Base-by-base conservation (phyloP, 2,888 invertebrate genomes). In the Ormyrus thymus region DNA sequence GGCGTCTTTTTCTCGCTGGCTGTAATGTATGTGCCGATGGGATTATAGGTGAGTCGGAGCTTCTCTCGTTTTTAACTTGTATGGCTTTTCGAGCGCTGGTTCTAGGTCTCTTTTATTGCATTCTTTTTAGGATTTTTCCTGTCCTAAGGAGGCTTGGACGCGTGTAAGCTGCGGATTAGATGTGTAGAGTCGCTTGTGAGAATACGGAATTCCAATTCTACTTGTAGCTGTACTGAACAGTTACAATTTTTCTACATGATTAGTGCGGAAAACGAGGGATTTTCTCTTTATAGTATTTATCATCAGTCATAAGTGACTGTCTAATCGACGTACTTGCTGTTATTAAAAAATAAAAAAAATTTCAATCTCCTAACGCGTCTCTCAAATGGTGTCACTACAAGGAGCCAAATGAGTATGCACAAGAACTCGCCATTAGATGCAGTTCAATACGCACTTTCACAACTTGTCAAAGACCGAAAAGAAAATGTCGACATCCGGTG, bases 1-100 rank as follows among this genome's bases (percentile, higher is more conserved):
- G 59, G 74, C 70, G 59, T 76, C 43, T 79, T 75, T 29, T 79
- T 70, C 50, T 64, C 50, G 59, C 45, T 75, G 61, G 55, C 43
- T 64, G 15, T 51, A 6, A 56, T 65, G 29, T 29, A 29, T 1
- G 10, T 11, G 50, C 15, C 29, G 29, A 29, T 29, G 45, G 50
- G 7, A 50, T 70, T 59, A 13, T 70, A 48, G 5, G 8, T 66
- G 7, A 29, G 10, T 15, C 0, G 29, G 66, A 29, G 29, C 4
- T 29, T 29, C 46, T 58, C 15, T 29, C 10, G 29, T 48, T 53
- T 58, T 29, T 29, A 29, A 29, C 29, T 29, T 29, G 29, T 4
- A 29, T 29, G 4, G 11, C 53, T 58, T 66, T 66, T 59, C 15
- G 56, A 13, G 48, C 13, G 0, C 48, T 48, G 29, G 8, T 5